phyloP scores from a whole-genome alignment of 2,797 vertebrate species.

The Acrocephalus scirpaceus region DNA sequence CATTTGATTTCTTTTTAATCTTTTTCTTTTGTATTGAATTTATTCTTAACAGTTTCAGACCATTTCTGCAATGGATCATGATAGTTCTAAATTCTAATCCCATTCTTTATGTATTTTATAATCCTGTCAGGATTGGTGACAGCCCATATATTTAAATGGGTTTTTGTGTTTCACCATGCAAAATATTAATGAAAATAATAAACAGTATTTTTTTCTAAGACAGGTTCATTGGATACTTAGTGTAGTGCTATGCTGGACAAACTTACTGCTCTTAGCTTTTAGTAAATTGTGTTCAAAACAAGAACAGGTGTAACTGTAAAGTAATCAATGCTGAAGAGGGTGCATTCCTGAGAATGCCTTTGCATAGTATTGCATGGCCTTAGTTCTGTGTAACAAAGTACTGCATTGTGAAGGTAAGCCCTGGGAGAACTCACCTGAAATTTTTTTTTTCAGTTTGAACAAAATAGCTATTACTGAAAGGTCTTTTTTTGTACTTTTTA shows the following conservation, averaged over 20 bases:
- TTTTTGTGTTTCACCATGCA: neutral
- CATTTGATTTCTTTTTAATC: neutral
- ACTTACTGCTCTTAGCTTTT: neutral
- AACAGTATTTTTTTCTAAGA: neutral
- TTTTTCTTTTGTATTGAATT: neutral
- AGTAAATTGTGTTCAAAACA: neutral
- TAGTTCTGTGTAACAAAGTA: neutral
- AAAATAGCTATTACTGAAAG: neutral
- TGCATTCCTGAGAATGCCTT: neutral
- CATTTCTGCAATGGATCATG: neutral
- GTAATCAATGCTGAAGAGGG: neutral
- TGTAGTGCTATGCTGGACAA: neutral
- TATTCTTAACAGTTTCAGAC: neutral
- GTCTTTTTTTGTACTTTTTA: accelerated
- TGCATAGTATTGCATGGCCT: neutral
- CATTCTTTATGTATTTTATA: neutral
- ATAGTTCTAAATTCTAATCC: neutral
- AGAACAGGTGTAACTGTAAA: neutral
- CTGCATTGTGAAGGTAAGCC: neutral
- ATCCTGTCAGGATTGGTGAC: neutral
- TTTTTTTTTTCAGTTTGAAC: neutral
- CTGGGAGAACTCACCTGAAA: neutral
- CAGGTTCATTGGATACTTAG: neutral
- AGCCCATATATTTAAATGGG: neutral
- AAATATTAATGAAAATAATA: neutral